These are phyloP conservation scores for Neria commutata DNA, from an alignment of 2,888 invertebrate genomes.

Conservation along the genomic window DNA sequence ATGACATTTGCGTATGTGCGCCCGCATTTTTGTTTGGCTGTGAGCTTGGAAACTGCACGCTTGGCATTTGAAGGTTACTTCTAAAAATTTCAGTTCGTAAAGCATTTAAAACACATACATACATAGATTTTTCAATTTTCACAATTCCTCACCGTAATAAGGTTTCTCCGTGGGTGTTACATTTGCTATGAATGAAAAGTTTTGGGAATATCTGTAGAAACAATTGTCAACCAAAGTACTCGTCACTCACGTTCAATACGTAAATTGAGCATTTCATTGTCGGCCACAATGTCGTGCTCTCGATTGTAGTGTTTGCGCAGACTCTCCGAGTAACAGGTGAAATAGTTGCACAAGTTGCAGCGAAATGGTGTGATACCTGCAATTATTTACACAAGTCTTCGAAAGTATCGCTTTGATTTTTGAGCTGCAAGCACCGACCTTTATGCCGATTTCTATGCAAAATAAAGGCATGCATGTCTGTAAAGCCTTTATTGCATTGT, in stretches of 20 bases:
- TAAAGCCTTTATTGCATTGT: constrained; percentile 20
- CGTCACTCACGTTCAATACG: constrained; percentile 22
- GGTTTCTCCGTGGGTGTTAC: constrained; percentile 1
- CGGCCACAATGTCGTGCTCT: constrained; percentile 21
- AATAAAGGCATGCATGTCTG: constrained; percentile 7
- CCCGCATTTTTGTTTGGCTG: constrained; percentile 37
- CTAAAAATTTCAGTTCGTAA: constrained; percentile 12
- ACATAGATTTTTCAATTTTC: not conserved
- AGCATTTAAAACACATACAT: not conserved
- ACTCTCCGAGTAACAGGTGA: constrained; percentile 29
- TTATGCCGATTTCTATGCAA: constrained; percentile 24
- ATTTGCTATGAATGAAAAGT: constrained; percentile 4
- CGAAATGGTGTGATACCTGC: constrained; percentile 29
- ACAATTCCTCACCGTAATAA: constrained; percentile 17
- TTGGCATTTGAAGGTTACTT: constrained; percentile 20
- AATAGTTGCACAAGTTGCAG: constrained; percentile 30
- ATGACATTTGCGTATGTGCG: constrained; percentile 27
- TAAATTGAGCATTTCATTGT: constrained; percentile 18
- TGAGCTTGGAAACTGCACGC: constrained; percentile 18
- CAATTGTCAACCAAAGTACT: not conserved
- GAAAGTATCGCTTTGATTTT: not conserved
- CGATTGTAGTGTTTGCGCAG: constrained; percentile 32
- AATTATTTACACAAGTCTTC: constrained; percentile 7
- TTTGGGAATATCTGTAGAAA: not conserved
- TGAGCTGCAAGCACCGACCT: not conserved